These are phyloP conservation scores for Heliconius cydno DNA, from an alignment of 2,888 invertebrate species.

Conservation along the genomic window DNA sequence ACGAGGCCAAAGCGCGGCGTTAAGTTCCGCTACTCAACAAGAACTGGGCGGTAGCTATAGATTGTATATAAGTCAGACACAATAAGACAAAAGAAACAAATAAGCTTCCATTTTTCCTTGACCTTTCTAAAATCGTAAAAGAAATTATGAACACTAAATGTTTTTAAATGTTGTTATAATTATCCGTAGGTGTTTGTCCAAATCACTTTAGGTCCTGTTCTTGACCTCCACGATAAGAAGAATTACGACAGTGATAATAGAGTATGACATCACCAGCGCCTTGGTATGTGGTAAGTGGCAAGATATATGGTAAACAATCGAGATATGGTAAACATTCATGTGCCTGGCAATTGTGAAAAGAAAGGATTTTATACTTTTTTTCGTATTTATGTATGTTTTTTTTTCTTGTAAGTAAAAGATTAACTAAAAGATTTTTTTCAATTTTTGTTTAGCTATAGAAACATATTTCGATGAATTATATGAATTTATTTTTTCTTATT, in stretches of 20 bases:
- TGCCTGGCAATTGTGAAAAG: not conserved
- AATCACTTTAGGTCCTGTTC: slow-evolving; percentile 32
- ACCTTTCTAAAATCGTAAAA: not conserved
- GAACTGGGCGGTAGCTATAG: no score
- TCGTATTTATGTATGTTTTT: not conserved
- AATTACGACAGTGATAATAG: slow-evolving; percentile 28
- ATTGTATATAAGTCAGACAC: not conserved
- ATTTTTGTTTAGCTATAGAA: no score
- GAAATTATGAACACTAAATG: not conserved
- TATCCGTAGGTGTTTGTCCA: slow-evolving; percentile 28
- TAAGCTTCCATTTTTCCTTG: not conserved
- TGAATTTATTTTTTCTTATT: no score
- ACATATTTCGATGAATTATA: no score
- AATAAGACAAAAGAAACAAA: not conserved
- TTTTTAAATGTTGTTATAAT: not conserved
- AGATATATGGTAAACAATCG: not conserved
- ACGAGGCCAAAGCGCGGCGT: no score
- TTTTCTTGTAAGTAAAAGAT: no score
- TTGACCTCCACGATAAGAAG: slow-evolving; percentile 37
- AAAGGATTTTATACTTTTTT: not conserved
- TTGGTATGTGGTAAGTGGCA: slow-evolving; percentile 30
- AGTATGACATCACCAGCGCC: slow-evolving; percentile 45
- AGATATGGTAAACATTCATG: slow-evolving; percentile 13
- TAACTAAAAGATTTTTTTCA: no score
- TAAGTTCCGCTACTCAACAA: no score